Evolutionary conservation across 1,140 invertebrate genomes (phyloP), one percentile per base, ranked within the genome.

Genomic region (Halictus rubicundus): DNA sequence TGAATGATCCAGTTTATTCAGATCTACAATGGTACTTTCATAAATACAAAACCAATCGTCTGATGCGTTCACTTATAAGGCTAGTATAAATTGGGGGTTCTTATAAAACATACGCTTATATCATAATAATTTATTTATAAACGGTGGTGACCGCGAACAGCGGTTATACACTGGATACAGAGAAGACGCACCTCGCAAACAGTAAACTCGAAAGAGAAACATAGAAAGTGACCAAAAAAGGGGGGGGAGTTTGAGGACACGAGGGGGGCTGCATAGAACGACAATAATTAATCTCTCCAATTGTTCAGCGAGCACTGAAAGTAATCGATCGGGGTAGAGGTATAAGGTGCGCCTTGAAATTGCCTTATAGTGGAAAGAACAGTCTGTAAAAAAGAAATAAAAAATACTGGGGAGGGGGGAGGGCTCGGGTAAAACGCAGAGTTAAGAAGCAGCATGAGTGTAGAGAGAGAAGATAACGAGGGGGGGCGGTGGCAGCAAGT

Each of bases 101-200:
- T 70, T 77, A 69, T 71, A 66, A 86, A 78, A 82, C 49, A 68
- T 74, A 82, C 25, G 78, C 46, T 86, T 83, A 82, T 88, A 88
- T 84, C 82, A 86, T 88, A 90, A 90, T 90, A 89, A 89, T 90
- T 90, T 90, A 89, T 89, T 90, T 85, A 89, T 88, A 88, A 82
- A 88, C 87, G 87, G 74, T 81, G 80, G 74, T 72, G 77, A 23
- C 10, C 85, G 81, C 79, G 85, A 25, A 27, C n/a, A 68, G 82
- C 86, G 83, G 77, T 81, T 84, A 83, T 88, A 89, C 88, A 88
- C 75, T 87, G 87, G 68, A 87, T 86, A 82, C 49, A 80, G 81
- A 75, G 32, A n/a, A 32, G 71, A 76, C 81, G 80, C 84, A 78
- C 71, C 54, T 80, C 42, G 63, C 59, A 81, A 86, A 83, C 78